These are phyloP conservation scores for Avahi laniger DNA, from an alignment of 2,797 vertebrate species.

Conservation along the genomic window DNA sequence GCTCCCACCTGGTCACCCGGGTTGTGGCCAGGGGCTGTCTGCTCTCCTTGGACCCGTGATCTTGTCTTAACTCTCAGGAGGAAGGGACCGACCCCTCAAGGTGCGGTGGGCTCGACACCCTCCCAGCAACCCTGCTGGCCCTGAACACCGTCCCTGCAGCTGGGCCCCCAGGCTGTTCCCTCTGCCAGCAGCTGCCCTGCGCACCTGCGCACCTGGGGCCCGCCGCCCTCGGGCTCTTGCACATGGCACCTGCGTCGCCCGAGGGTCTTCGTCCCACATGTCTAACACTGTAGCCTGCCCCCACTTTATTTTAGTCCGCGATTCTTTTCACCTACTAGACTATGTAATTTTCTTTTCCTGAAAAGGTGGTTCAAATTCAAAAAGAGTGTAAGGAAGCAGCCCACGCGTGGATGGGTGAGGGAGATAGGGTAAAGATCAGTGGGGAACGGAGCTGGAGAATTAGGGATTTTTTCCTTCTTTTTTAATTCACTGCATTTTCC, in stretches of 20 bases:
- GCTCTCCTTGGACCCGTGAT: background rate
- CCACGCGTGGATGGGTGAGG: too few relatives aligned
- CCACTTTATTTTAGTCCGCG: background rate
- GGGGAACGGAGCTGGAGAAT: background rate
- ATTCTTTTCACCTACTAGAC: background rate
- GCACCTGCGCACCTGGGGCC: background rate
- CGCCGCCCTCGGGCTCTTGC: background rate
- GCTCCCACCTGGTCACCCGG: background rate
- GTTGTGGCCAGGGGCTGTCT: background rate
- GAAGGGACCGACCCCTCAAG: background rate
- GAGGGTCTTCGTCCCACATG: rapidly evolving
- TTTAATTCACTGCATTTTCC: background rate
- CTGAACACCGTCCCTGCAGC: background rate
- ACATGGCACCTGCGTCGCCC: background rate
- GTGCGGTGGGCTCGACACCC: background rate
- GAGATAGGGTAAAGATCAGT: background rate
- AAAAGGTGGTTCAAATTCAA: background rate
- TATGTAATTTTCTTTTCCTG: background rate
- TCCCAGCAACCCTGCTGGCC: background rate
- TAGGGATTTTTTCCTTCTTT: background rate
- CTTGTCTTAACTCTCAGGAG: background rate
- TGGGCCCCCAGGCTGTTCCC: background rate
- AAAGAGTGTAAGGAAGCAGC: background rate
- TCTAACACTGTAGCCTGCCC: background rate
- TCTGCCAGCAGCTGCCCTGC: background rate